Conservation (phyloP, 37 sponge, comb jelly and placozoan genomes). For the Halichondria panicea region DNA sequence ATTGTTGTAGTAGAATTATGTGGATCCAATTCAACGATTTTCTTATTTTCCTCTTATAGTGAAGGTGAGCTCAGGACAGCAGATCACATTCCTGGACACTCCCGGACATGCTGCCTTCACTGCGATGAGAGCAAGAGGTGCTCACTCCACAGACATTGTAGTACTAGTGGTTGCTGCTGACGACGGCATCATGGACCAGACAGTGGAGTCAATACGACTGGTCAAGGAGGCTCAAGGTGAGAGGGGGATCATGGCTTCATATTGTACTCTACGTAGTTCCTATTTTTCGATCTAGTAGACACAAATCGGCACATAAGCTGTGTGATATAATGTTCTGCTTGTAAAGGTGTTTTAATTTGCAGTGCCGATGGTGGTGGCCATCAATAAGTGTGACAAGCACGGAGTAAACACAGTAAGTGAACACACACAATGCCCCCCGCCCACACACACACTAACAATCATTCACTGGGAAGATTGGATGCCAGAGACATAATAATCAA, state of each 20-base stretch:
- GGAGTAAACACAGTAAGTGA: slow-evolving; percentile 49
- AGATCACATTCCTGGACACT: slow-evolving; percentile 94
- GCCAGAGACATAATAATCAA: not conserved
- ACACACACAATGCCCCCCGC: not conserved
- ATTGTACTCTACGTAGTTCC: no score
- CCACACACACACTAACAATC: not conserved
- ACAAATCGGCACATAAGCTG: not conserved
- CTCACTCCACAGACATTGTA: slow-evolving; percentile 80
- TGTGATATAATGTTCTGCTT: not conserved
- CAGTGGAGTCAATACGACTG: slow-evolving; percentile 80
- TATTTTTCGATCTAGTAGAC: no score
- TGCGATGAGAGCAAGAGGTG: slow-evolving; percentile 84
- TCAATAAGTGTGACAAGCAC: slow-evolving; percentile 91
- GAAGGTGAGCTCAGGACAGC: slow-evolving; percentile 23
- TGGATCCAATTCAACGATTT: not conserved
- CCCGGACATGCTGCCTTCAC: slow-evolving; percentile 98
- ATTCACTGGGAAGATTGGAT: no score
- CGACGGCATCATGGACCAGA: slow-evolving; percentile 92
- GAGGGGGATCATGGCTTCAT: no score
- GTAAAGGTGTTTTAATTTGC: not conserved
- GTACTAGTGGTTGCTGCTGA: slow-evolving; percentile 94
- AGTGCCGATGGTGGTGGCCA: slow-evolving; percentile 93
- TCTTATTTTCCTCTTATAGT: slow-evolving; percentile 11
- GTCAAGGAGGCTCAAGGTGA: slow-evolving; percentile 64
- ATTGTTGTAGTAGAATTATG: not conserved